Base-by-base conservation (phyloP, 2,888 invertebrate genomes). In the Dasysyrphus tricinctus region DNA sequence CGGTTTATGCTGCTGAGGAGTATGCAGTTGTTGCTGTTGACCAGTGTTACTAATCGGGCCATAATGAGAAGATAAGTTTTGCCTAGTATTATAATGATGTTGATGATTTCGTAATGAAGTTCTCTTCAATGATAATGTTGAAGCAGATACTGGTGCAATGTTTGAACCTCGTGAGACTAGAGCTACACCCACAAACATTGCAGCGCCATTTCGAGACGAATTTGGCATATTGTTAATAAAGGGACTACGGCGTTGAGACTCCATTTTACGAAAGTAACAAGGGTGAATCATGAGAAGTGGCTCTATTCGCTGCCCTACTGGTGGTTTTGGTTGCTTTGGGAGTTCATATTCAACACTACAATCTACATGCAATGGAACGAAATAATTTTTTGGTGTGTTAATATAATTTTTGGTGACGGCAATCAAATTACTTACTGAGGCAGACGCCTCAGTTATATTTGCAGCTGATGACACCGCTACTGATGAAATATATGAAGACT, bases 271-370 rank as follows among this genome's bases (percentile, higher is more conserved):
- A 94, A 97, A 97, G 93, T 97, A 97, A 91, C 97, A 96, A 69
- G 97, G 97, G 93, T 97, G 97, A 92, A 97, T 97, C 97, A 97
- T 97, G 90, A 97, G 94, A 91, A 97, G 94, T 74, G 97, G 97
- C 93, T 97, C 97, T 91, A 96, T 95, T 92, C 96, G 94, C 92
- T 95, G 96, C 88, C 96, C 96, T 91, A 96, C 96, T 90, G 97
- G 97, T 90, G 97, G 97, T 93, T 97, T 97, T 89, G 97, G 96
- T 93, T 96, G 96, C 93, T 97, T 97, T 91, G 97, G 97, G 93
- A 97, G 94, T 94, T 97, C 97, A 94, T 97, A 97, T 93, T 97
- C 97, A 90, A 97, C 97, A 94, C 97, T 97, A 94, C 97, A 97
- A 93, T 97, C 97, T 92, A 97, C 97, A 94, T 97, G 97, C 92